phyloP scores from a whole-genome alignment of 2,888 invertebrate genomes.

The Hypomecis atomaria region DNA sequence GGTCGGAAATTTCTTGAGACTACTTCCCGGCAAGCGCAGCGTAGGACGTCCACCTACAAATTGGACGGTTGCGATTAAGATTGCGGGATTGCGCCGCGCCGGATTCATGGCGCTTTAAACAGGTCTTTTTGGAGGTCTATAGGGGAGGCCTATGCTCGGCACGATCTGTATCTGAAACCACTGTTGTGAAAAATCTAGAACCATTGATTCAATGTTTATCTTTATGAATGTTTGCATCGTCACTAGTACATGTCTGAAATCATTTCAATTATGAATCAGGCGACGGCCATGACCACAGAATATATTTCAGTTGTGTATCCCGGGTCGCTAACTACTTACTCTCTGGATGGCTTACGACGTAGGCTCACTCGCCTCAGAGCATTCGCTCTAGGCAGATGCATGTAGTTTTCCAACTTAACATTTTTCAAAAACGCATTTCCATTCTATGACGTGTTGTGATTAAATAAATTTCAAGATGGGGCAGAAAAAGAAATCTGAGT shows the following conservation, averaged over 20 bases:
- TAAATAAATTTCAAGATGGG: constrained; percentile 13
- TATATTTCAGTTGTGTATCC: background rate
- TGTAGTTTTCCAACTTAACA: background rate
- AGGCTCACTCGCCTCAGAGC: constrained; percentile 20
- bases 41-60: too few species aligned
- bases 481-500: constrained; percentile 28
- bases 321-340: background rate
- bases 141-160: too few species aligned
- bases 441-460: background rate
- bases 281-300: constrained; percentile 5
- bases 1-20: too few species aligned
- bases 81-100: too few species aligned
- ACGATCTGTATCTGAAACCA: too few species aligned
- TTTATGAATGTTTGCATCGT: background rate
- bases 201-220: too few species aligned
- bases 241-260: constrained; percentile 7
- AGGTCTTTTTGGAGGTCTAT: too few species aligned
- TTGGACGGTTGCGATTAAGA: too few species aligned
- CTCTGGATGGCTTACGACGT: constrained; percentile 9
- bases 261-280: constrained; percentile 3
- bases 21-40: too few species aligned
- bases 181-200: too few species aligned
- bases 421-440: background rate
- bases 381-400: constrained; percentile 5
- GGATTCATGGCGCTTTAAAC: too few species aligned